Base-by-base conservation (phyloP, 2,797 vertebrate species). In the Sitta carolinensis region DNA sequence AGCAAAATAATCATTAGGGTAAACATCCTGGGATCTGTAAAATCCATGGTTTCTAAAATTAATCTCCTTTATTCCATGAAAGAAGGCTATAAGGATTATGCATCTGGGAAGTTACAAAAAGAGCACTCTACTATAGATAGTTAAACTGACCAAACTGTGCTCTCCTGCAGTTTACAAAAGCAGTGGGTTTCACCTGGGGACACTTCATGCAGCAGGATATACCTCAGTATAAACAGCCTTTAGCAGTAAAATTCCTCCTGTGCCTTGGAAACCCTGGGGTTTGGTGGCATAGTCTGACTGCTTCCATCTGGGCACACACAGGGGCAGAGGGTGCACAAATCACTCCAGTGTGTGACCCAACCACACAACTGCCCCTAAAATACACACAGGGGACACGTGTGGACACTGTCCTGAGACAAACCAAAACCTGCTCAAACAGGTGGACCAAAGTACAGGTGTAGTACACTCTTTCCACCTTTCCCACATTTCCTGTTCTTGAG, bases 41-140 rank as follows among this genome's bases (percentile, higher is more conserved):
- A 88, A 58, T 78, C 59, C 70, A 80, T 66, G 66, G 67, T 66
- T 94, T 93, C 89, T 87, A 63, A 96, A 89, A 87, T 74, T 42
- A 69, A 87, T 66, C 72, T 81, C 50, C 94, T 93, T 81, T 81
- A 40, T 40, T 30, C 48, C 34, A 26, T 16, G 47, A 79, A 88
- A 69, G 40, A 80, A 67, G 22, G 48, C 75, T 43, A 55, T 18
- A 32, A 67, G 48, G 68, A 77, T 74, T 63, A 54, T 51, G 43
- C 59, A 77, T 40, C 36, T 74, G 52, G 30, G 66, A 89, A 91
- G 36, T 2, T 67, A 54, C 54, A 74, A 87, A 81, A 36, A 36
- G 68, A 80, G 19, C 61, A 26, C 57, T 70, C 11, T 30, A 13
- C 27, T 47, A 16, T 1, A 76, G 40, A 42, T 30, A 27, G 43